Evolutionary conservation across 2,797 vertebrate species (phyloP).

Genomic region (Malurus leucopterus): DNA sequence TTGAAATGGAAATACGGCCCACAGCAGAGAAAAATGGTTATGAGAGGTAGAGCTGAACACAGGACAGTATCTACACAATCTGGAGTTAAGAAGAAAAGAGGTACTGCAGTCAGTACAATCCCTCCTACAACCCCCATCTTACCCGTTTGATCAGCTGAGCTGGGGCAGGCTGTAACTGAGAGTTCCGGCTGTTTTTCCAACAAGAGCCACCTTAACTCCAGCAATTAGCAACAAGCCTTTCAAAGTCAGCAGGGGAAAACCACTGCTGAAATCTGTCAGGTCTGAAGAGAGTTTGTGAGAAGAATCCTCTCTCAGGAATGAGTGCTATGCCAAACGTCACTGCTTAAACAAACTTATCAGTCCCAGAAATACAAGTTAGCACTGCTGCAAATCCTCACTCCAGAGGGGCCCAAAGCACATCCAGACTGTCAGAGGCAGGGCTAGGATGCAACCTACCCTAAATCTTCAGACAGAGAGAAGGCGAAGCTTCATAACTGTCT

Average conservation of each 20-base stretch:
- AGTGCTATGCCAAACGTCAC: not conserved
- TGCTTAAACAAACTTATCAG: conserved; percentile 41
- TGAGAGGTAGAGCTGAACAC: not conserved
- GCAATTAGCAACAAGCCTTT: not conserved
- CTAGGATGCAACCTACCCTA: not conserved
- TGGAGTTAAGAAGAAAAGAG: not conserved
- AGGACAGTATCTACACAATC: not conserved
- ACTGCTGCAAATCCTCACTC: not conserved
- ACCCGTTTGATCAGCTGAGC: not conserved
- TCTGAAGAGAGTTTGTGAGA: not conserved
- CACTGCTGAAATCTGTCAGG: not conserved
- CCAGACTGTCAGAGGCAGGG: not conserved
- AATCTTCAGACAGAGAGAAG: not conserved
- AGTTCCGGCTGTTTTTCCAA: not conserved
- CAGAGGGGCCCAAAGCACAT: not conserved
- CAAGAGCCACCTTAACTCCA: not conserved
- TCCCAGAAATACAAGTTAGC: conserved; percentile 5
- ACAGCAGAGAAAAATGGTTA: not conserved
- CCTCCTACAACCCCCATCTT: not conserved
- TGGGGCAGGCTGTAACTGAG: not conserved
- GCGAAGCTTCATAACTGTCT: not conserved
- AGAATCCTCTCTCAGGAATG: conserved; percentile 5
- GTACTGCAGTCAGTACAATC: not conserved
- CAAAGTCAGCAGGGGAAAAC: not conserved
- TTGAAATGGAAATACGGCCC: not conserved